These are phyloP conservation scores for Opisthocomus hoazin DNA, from an alignment of 2,113 vertebrate species.

Conservation along the genomic window DNA sequence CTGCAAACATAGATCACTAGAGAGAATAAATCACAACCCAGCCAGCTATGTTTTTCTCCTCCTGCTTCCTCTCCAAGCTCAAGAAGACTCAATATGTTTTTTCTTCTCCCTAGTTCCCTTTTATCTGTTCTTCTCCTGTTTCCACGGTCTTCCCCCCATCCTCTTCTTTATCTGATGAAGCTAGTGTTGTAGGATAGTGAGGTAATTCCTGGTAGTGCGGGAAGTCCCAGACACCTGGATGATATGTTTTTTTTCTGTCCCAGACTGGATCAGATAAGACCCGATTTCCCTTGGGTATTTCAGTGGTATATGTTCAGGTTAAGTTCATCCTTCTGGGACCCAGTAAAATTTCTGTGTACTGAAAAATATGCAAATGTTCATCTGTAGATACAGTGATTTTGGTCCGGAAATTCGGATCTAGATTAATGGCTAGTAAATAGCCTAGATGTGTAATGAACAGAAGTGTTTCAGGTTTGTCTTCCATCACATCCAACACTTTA, in stretches of 20 bases:
- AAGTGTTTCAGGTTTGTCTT: slow-evolving; percentile 20
- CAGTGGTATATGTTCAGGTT: background rate
- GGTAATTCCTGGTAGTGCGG: slow-evolving; percentile 32
- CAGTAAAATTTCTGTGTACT: background rate
- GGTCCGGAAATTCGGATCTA: background rate
- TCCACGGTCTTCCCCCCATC: background rate
- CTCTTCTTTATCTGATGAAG: slow-evolving; percentile 4
- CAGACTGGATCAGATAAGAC: background rate
- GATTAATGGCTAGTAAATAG: background rate
- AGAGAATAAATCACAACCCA: slow-evolving; percentile 36
- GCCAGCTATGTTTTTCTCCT: background rate
- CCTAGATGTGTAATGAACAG: background rate
- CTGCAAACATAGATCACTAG: background rate
- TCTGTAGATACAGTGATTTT: background rate
- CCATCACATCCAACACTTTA: background rate
- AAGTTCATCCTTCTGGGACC: background rate
- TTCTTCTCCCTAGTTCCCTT: slow-evolving; percentile 10
- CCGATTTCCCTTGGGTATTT: background rate
- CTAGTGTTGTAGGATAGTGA: slow-evolving; percentile 28
- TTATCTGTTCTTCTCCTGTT: slow-evolving; percentile 30
- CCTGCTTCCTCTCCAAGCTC: slow-evolving; percentile 33
- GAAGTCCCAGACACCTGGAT: slow-evolving; percentile 42
- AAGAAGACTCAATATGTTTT: slow-evolving; percentile 18
- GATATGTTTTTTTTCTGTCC: background rate
- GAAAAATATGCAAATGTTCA: background rate